These are phyloP conservation scores for Drosophila melanosoma DNA, from an alignment of 2,888 invertebrate genomes.

Conservation along the genomic window DNA sequence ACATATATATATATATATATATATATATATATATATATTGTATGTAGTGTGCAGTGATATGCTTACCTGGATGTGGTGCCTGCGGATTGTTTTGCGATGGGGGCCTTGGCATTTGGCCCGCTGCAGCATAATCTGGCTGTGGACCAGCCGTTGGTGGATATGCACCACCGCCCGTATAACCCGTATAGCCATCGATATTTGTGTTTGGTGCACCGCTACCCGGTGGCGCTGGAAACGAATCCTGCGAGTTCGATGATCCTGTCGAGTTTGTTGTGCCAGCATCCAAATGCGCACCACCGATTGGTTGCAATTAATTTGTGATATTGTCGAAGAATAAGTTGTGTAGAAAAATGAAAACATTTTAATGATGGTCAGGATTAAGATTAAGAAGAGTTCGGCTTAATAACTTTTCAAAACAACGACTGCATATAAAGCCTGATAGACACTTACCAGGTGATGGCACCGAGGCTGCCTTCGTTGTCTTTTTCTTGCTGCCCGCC, in stretches of 20 bases:
- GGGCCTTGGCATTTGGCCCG: slow-evolving; percentile 90
- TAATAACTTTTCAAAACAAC: neutral
- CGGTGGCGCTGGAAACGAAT: slow-evolving; percentile 92
- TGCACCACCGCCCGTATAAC: slow-evolving; percentile 89
- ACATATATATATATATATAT: slow-evolving; percentile 27
- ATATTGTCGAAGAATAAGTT: slow-evolving; percentile 8
- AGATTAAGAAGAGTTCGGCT: neutral
- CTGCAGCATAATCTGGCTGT: slow-evolving; percentile 88
- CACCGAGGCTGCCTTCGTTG: slow-evolving; percentile 91
- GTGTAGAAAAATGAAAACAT: slow-evolving; percentile 8
- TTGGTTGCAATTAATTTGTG: slow-evolving; percentile 56
- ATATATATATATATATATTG: neutral
- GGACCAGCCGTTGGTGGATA: slow-evolving; percentile 85
- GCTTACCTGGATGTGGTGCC: slow-evolving; percentile 88
- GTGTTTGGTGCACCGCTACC: slow-evolving; percentile 87
- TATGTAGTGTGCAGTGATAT: neutral
- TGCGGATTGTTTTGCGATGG: slow-evolving; percentile 88
- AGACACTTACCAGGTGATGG: slow-evolving; percentile 91
- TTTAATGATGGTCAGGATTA: slow-evolving; percentile 7
- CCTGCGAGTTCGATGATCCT: slow-evolving; percentile 96
- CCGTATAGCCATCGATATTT: slow-evolving; percentile 92
- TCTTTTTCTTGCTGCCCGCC: slow-evolving; percentile 94
- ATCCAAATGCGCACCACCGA: slow-evolving; percentile 78
- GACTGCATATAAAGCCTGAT: slow-evolving; percentile 13
- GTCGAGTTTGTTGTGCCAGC: slow-evolving; percentile 77